These are phyloP conservation scores for Myanophis thanlyinensis DNA, from an alignment of 2,113 vertebrate species.

Conservation along the genomic window DNA sequence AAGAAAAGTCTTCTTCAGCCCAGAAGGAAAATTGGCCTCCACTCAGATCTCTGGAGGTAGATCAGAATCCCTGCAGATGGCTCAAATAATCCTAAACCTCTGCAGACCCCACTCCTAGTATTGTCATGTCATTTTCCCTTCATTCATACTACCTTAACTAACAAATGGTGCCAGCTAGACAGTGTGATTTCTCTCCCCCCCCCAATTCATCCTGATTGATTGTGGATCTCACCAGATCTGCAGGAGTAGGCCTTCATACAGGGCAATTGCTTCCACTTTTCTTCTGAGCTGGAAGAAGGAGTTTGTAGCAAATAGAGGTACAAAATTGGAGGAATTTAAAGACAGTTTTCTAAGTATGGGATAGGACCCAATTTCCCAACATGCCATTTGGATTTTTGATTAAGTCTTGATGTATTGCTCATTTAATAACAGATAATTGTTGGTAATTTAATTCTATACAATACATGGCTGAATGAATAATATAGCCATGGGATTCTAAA, in stretches of 20 bases:
- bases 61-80: neutral
- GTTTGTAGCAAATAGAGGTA: neutral
- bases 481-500: neutral
- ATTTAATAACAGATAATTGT: neutral
- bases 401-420: neutral
- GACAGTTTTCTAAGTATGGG: neutral
- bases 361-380: neutral
- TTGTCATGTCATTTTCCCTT: neutral
- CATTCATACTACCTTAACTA: neutral
- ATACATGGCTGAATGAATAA: neutral
- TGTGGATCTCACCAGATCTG: neutral
- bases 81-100: neutral
- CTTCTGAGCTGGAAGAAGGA: neutral
- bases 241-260: neutral
- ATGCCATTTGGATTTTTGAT: neutral
- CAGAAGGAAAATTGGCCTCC: neutral
- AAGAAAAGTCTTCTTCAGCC: neutral
- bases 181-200: neutral
- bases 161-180: neutral
- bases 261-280: neutral
- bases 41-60: neutral
- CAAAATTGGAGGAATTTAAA: neutral
- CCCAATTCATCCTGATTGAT: neutral
- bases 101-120: neutral
- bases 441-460: neutral